Base-by-base conservation (phyloP, 2,888 invertebrate species). In the Rotaria magnacalcarata region DNA sequence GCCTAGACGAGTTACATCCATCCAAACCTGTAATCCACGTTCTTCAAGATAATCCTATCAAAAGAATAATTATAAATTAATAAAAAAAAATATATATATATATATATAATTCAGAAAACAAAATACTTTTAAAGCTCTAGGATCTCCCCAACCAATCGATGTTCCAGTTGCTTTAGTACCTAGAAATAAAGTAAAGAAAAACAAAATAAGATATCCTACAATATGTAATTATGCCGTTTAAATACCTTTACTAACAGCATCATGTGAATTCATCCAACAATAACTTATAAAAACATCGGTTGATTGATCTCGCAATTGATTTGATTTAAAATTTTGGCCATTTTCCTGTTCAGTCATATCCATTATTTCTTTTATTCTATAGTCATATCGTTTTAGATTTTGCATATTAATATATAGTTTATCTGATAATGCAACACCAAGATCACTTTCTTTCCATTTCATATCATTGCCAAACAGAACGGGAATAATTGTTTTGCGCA, bases 221-320 rank as follows among this genome's bases (percentile, higher is more conserved):
- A 88, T 87, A 0, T 89, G 88, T 19, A 88, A n/a, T 47, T 2
- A n/a, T 3, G 10, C 24, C 11, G 47, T n/a, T 24, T 24, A 11
- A 24, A 24, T 86, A 8, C 90, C 90, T 34, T 87, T 88, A n/a
- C 88, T 87, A 11, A 89, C 88, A 11, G 90, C 90, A 54, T 87
- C 87, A 56, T 88, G 88, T 41, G 90, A 90, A 87, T 90, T 90
- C n/a, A 88, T 87, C 90, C 90, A 90, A 85, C 89, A 89, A 52
- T 86, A 86, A 84, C 86, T 86, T 8, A 86, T 86, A 52, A 86
- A 86, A 27, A 86, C 47, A 27, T 86, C 85, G 4, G 86, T 75
- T 34, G 85, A 85, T 60, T 85, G 41, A 34, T 85, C 85, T 10
- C 24, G 43, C 24, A 60, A 5, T 56, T 58, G 21, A 50, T 50